phyloP scores from a whole-genome alignment of 2,113 vertebrate genomes.

The Australoheros scitulus region DNA sequence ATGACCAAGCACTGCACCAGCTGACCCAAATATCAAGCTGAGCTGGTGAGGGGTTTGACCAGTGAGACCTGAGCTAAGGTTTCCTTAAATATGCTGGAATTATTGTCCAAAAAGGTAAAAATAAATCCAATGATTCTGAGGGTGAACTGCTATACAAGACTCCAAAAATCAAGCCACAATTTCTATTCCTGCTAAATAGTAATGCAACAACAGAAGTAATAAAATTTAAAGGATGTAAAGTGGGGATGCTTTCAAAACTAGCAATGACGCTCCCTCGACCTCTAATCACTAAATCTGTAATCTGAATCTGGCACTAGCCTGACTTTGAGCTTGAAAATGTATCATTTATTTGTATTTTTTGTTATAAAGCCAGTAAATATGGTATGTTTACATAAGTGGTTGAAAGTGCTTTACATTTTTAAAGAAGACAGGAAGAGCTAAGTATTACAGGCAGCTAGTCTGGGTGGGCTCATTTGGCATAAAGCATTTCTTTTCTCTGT shows the following conservation, averaged over 20 bases:
- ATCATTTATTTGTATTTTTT: not conserved
- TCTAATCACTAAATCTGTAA: not conserved
- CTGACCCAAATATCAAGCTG: too few species aligned
- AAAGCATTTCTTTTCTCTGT: slow-evolving; percentile 58
- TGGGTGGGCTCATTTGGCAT: not conserved
- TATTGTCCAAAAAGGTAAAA: not conserved
- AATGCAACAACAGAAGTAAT: not conserved
- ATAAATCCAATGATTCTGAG: not conserved
- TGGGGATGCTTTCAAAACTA: not conserved
- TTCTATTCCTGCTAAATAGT: not conserved
- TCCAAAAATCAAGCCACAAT: not conserved
- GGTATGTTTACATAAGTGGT: not conserved
- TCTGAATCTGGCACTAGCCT: not conserved
- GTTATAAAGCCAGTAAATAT: not conserved
- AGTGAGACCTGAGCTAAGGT: not conserved
- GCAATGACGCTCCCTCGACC: not conserved
- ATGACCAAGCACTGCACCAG: too few species aligned
- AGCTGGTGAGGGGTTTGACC: too few species aligned
- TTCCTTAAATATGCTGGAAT: not conserved
- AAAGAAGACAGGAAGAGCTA: not conserved
- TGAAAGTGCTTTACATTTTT: not conserved
- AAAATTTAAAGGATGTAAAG: not conserved
- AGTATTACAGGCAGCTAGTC: not conserved
- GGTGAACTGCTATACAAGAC: not conserved
- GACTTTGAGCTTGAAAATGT: not conserved